These are phyloP conservation scores for Allophyes oxyacanthae DNA, from an alignment of 2,888 invertebrate genomes.

Conservation along the genomic window DNA sequence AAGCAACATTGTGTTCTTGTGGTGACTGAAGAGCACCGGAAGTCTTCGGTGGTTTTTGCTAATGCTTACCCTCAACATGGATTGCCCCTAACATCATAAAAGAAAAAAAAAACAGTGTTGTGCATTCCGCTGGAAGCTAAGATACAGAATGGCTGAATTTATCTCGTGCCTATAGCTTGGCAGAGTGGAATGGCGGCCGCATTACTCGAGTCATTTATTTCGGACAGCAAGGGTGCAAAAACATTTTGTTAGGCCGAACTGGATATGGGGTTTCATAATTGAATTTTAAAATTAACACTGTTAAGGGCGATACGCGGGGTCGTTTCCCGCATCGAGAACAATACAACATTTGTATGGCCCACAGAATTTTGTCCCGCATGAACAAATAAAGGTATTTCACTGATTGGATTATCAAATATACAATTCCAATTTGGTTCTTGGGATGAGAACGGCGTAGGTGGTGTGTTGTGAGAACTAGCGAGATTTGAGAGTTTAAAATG, in stretches of 20 bases:
- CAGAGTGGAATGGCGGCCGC: not conserved
- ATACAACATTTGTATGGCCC: constrained; percentile 28
- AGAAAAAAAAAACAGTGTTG: no score
- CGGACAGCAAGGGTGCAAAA: constrained; percentile 30
- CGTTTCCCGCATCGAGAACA: constrained; percentile 24
- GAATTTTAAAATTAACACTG: constrained; percentile 47
- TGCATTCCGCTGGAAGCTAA: no score
- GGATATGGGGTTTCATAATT: constrained; percentile 38
- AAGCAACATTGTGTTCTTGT: no score
- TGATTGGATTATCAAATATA: constrained; percentile 16
- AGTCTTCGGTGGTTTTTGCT: no score
- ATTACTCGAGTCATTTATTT: constrained; percentile 36
- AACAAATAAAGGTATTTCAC: not conserved
- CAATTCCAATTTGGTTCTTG: not conserved
- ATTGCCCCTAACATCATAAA: no score
- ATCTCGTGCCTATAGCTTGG: no score
- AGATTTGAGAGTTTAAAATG: no score
- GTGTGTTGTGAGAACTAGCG: no score
- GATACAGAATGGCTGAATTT: no score
- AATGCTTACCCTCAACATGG: no score
- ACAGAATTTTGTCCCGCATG: constrained; percentile 8
- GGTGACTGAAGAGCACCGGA: no score
- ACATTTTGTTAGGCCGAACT: constrained; percentile 30
- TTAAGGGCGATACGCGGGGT: constrained; percentile 1
- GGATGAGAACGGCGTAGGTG: not conserved